These are phyloP conservation scores for Dioctria linearis DNA, from an alignment of 2,888 invertebrate species.

Conservation along the genomic window DNA sequence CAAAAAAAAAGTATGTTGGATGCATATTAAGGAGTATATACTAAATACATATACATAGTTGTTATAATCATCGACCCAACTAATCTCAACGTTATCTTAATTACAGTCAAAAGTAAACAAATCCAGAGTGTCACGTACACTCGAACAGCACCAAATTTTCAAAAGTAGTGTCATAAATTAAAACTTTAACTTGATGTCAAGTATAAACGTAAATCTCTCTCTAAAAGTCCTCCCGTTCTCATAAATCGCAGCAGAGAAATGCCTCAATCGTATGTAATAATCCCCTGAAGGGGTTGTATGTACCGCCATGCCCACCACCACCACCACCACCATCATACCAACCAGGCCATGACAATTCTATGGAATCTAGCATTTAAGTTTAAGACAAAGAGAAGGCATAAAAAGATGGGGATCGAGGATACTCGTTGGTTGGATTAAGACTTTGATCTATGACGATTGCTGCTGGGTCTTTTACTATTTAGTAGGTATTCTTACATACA, in stretches of 20 bases:
- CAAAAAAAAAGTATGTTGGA: no score
- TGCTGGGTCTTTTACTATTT: conserved; percentile 5
- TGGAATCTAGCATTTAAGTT: conserved; percentile 20
- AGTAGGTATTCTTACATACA: no score
- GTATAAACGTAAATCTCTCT: conserved; percentile 71
- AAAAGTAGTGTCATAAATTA: conserved; percentile 71
- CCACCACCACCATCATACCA: background rate
- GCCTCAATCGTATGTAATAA: conserved; percentile 55
- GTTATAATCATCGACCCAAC: conserved; percentile 50
- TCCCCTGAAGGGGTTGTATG: conserved; percentile 50
- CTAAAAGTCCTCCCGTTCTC: conserved; percentile 48
- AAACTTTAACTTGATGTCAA: conserved; percentile 72
- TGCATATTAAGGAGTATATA: no score
- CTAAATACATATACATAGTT: background rate
- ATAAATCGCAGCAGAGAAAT: conserved; percentile 54
- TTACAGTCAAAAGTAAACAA: conserved; percentile 53
- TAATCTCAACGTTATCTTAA: conserved; percentile 51
- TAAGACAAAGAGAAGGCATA: background rate
- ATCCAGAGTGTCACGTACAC: conserved; percentile 47
- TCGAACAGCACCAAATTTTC: conserved; percentile 34
- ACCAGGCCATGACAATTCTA: background rate
- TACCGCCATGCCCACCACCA: conserved; percentile 11
- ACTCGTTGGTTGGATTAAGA: conserved; percentile 48
- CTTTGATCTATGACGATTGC: conserved; percentile 54
- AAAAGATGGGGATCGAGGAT: background rate